Percentiles rank a stretch among this genome's conserved stretches.
These are phyloP conservation scores for Neuroterus valhalla DNA, from an alignment of 1,140 invertebrate genomes.

Conservation along the genomic window DNA sequence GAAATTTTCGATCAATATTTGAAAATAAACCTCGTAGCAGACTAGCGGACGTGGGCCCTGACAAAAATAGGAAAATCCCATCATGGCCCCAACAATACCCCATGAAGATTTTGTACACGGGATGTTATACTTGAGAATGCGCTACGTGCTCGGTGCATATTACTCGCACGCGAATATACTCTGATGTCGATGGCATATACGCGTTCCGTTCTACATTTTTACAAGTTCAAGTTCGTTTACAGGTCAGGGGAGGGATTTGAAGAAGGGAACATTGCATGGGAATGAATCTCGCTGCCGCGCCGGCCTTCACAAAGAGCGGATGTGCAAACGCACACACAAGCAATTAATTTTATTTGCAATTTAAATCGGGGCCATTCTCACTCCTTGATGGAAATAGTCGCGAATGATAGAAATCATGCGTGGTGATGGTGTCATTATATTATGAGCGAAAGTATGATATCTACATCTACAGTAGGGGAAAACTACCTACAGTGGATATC, in stretches of 20 bases:
- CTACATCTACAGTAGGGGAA: too few relatives aligned
- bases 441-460: background rate
- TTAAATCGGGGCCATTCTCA: slow-evolving; percentile 42
- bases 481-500: too few relatives aligned
- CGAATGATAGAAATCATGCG: background rate
- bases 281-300: slow-evolving; percentile 39
- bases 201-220: slow-evolving; percentile 46
- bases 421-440: background rate
- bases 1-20: too few relatives aligned
- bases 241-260: slow-evolving; percentile 38
- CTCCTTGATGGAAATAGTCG: slow-evolving; percentile 1
- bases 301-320: slow-evolving; percentile 47
- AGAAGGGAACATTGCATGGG: slow-evolving; percentile 46
- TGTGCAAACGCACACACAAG: slow-evolving; percentile 37
- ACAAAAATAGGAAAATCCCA: too few relatives aligned
- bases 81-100: too few relatives aligned
- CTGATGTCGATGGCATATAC: slow-evolving; percentile 27
- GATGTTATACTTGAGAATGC: too few relatives aligned
- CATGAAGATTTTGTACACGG: too few relatives aligned
- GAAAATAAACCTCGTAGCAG: too few relatives aligned
- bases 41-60: too few relatives aligned
- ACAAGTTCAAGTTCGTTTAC: slow-evolving; percentile 56
- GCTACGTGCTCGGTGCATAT: background rate
- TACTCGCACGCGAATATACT: slow-evolving; percentile 31
- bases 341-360: slow-evolving; percentile 43